phyloP scores from a whole-genome alignment of 2,888 invertebrate genomes.

The Opisthograptis luteolata region DNA sequence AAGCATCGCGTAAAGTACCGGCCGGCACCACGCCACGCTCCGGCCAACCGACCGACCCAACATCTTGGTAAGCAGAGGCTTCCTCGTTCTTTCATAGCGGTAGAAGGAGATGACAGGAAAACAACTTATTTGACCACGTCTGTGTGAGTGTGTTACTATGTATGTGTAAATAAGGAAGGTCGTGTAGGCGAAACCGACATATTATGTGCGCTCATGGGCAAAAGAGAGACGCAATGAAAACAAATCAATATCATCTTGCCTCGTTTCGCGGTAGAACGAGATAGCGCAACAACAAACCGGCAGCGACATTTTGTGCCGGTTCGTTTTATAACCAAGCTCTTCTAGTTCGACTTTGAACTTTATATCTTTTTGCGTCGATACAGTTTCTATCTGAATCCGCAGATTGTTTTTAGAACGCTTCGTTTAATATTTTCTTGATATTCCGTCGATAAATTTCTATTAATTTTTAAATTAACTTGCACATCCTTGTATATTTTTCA shows the following conservation, averaged over 20 bases:
- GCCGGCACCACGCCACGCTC: constrained; percentile 37
- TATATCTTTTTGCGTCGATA: constrained; percentile 44
- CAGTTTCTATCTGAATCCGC: constrained; percentile 38
- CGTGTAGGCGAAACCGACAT: constrained; percentile 66
- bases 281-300: constrained; percentile 82
- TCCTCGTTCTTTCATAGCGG: constrained; percentile 63
- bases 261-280: constrained; percentile 74
- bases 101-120: constrained; percentile 80
- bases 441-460: neutral
- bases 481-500: neutral
- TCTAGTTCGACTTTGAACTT: constrained; percentile 52
- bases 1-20: constrained; percentile 49
- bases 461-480: neutral
- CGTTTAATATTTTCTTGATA: constrained; percentile 22
- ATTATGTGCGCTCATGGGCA: constrained; percentile 61
- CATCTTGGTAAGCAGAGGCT: constrained; percentile 46
- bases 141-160: constrained; percentile 46
- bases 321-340: constrained; percentile 46
- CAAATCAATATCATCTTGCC: constrained; percentile 82
- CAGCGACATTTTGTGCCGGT: constrained; percentile 76
- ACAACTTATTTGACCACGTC: constrained; percentile 68
- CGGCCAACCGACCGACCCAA: constrained; percentile 6
- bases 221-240: constrained; percentile 83
- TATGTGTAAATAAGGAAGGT: constrained; percentile 80
- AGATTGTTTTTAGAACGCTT: constrained; percentile 55